Base-by-base conservation (phyloP, 2,797 vertebrate genomes). In the Poecilia picta region DNA sequence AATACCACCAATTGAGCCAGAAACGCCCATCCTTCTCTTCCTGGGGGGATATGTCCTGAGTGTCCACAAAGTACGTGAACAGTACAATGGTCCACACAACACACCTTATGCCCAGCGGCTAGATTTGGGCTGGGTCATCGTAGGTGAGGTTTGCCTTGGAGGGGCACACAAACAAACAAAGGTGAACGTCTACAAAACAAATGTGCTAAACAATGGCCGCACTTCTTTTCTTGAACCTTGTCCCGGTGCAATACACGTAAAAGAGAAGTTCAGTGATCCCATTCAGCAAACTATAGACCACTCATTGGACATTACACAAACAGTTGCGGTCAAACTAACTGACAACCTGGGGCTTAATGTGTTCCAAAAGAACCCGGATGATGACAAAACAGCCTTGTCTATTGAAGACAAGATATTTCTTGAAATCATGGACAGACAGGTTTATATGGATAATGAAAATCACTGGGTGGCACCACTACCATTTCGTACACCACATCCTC, bases 391-490 rank as follows among this genome's bases (percentile, higher is more conserved):
- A 57, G 33, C 7, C n/a, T n/a, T n/a, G n/a, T n/a, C n/a, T n/a
- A n/a, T n/a, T n/a, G n/a, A n/a, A n/a, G n/a, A n/a, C n/a, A 7
- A 20, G 7, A 53, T 53, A 15, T 20, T 75, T 41, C n/a, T 75
- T 12, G 31, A 62, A 12, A 75, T 62, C 1, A 45, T 62, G 74
- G 74, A 75, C 7, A n/a, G 41, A 41, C n/a, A 75, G 3, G 73
- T 75, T 25, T 33, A 23, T 39, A 28, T n/a, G 5, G 25, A 74
- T 10, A 20, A 57, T 41, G 18, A 51, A 18, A 25, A n/a, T 2
- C 55, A 57, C n/a, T 74, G 73, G 51, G 51, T 74, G 47, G 73
- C 36, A 5, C 73, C 73, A 7, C 4, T 55, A 1, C 73, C 73
- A 23, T 74, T 74, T 8, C 36, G 25, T 11, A 7, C 36, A 6